These are phyloP conservation scores for Echinometra lucunter DNA, from an alignment of 53 echinoderm and acorn worm species.

Conservation along the genomic window DNA sequence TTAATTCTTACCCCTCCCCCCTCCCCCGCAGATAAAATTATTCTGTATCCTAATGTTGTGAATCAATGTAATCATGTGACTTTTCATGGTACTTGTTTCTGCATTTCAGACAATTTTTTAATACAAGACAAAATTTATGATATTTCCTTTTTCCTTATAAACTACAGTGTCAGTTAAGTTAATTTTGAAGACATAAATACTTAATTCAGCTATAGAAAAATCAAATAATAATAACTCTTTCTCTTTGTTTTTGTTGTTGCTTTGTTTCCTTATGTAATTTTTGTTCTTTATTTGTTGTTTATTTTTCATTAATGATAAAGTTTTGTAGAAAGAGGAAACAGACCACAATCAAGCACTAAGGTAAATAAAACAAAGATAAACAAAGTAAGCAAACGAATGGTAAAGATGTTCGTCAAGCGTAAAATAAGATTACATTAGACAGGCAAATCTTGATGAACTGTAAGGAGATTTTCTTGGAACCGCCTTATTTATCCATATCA, in stretches of 20 bases:
- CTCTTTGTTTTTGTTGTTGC: no score
- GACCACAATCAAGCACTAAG: background rate
- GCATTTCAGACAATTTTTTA: no score
- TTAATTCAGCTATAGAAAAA: no score
- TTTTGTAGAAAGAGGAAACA: background rate
- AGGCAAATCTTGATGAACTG: background rate
- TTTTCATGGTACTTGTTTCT: no score
- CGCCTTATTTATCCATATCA: conserved; percentile 12
- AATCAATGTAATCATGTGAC: no score
- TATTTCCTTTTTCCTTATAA: no score
- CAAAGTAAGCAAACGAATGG: background rate
- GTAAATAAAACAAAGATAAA: background rate
- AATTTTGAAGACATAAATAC: no score
- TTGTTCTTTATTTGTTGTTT: background rate
- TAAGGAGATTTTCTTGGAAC: conserved; percentile 5
- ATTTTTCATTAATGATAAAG: background rate
- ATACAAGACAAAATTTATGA: no score
- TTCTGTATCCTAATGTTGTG: background rate
- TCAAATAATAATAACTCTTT: no score
- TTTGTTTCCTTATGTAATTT: no score
- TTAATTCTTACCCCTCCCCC: no score
- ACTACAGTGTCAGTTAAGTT: no score
- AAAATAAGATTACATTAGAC: background rate
- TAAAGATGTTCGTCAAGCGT: background rate
- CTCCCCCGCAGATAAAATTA: background rate